Base-by-base conservation (phyloP, 2,888 invertebrate genomes). In the Amphimallon solstitiale region DNA sequence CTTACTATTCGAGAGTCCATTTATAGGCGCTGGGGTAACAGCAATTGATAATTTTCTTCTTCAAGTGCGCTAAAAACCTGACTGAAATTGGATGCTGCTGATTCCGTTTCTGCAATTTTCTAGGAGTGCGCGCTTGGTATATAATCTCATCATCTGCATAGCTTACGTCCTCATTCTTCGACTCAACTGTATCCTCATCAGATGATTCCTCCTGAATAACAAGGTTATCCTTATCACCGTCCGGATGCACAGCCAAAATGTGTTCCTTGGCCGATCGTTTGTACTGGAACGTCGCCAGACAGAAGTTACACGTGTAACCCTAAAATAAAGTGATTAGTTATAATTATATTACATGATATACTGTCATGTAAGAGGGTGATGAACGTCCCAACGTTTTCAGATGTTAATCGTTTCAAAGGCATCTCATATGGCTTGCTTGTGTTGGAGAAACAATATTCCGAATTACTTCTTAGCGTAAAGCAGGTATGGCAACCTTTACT, bases 1-100 rank as follows among this genome's bases (percentile, higher is more conserved):
- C 79, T 77, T 76, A 81, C 81, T 81, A 81, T 67, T 78, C 71
- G 4, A 69, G 66, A 2, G 78, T 78, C 76, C 77, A 80, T 15
- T 72, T 65, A 35, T 72, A 74, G 14, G 80, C 77, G 35, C 68
- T 64, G 12, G 68, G 60, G 56, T 56, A 64, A 34, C 29, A 59
- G 10, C 17, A 23, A 14, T 10, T 14, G 9, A 45, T n/a, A 7
- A 15, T n/a, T 23, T 49, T 56, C 23, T 56, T 65, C n/a, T 14
- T 29, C n/a, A 17, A 38, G 4, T 12, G 29, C n/a, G 38, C 15
- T 15, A 65, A 23, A 37, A 65, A 65, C 23, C 29, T 59, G 1
- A 46, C 37, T 14, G 23, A 9, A 7, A 45, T 19, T 45, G 1
- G 15, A 45, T 1, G 4, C 10, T 17, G 10, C 10, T 17, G 10